Conservation (phyloP, 2,797 vertebrate species). For the Lycodopsis pacificus region DNA sequence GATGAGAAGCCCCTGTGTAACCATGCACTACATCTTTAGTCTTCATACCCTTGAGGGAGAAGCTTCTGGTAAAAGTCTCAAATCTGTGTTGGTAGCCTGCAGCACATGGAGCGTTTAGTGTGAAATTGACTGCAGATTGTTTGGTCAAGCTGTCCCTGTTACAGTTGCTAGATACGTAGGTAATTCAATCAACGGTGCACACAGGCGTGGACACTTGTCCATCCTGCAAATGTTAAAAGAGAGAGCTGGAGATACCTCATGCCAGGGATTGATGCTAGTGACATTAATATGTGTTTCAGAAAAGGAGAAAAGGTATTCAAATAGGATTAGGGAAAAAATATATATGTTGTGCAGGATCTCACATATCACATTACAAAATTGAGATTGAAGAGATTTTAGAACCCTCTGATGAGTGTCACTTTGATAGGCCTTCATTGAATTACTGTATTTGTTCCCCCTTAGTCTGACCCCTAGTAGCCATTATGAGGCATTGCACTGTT, state of each 20-base stretch:
- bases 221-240: background rate
- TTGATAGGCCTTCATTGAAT: background rate
- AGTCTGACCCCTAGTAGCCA: slow-evolving; percentile 21
- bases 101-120: slow-evolving; percentile 52
- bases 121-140: slow-evolving; percentile 67
- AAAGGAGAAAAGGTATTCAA: background rate
- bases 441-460: background rate
- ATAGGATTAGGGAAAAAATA: background rate
- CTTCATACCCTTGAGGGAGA: slow-evolving; percentile 1
- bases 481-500: slow-evolving; percentile 2
- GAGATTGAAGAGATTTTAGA: background rate
- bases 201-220: background rate
- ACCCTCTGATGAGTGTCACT: background rate
- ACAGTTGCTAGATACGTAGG: slow-evolving; percentile 29
- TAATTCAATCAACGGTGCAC: slow-evolving; percentile 44
- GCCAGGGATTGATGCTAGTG: background rate
- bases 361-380: background rate
- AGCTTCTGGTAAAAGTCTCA: slow-evolving; percentile 28
- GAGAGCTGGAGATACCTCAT: background rate
- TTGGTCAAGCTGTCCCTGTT: slow-evolving; percentile 16
- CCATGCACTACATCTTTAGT: background rate
- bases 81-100: slow-evolving; percentile 22
- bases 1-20: slow-evolving; percentile 4
- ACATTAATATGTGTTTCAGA: background rate
- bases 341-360: background rate